phyloP scores from a whole-genome alignment of 2,888 invertebrate species.

The Argyra leucocephala region DNA sequence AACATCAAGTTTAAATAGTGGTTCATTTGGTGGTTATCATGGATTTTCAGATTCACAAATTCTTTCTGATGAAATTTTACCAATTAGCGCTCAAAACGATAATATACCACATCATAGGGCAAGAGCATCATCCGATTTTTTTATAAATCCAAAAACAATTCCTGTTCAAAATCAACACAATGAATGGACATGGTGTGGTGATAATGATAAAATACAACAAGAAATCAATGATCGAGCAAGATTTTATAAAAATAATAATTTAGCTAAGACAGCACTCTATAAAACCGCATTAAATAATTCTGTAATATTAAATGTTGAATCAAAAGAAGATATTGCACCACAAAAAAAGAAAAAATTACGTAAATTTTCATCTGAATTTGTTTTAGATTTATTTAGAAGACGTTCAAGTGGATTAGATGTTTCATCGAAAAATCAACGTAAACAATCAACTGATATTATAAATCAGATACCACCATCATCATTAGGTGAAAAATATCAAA shows the following conservation, averaged over 20 bases:
- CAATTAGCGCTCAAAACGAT: conserved; percentile 46
- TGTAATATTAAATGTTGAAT: conserved; percentile 1
- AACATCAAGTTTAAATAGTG: conserved; percentile 25
- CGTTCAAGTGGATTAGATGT: neutral
- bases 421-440: neutral
- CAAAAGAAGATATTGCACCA: neutral
- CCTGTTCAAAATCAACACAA: conserved; percentile 26
- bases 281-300: conserved; percentile 23
- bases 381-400: neutral
- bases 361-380: neutral
- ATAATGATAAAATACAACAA: conserved; percentile 42
- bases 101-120: conserved; percentile 42
- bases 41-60: conserved; percentile 67
- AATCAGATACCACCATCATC: neutral
- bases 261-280: conserved; percentile 29
- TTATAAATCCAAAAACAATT: conserved; percentile 31
- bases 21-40: conserved; percentile 47
- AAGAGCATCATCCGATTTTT: conserved; percentile 54
- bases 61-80: conserved; percentile 59
- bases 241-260: conserved; percentile 29
- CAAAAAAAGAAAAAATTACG: neutral
- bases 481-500: neutral
- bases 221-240: conserved; percentile 35
- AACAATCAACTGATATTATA: neutral
- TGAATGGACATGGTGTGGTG: conserved; percentile 45